Percentiles rank a stretch among this genome's conserved stretches.
Conservation (phyloP, 2,797 vertebrate species). For the Psittacula echo region DNA sequence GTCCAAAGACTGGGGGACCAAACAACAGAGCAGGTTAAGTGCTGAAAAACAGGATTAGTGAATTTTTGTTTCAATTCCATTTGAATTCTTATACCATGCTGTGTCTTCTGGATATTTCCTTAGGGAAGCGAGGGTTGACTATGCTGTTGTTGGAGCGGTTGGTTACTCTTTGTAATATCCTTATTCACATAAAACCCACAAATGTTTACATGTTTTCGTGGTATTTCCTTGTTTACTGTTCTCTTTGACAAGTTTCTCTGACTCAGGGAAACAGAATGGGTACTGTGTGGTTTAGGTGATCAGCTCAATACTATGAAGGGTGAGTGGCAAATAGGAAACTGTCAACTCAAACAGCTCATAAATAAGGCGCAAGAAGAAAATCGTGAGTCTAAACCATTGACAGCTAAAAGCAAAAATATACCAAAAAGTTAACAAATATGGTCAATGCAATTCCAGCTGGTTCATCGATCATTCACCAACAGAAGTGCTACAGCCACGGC, state of each 20-base stretch:
- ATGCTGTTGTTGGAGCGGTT: neutral
- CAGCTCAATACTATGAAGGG: neutral
- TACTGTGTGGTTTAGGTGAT: conserved; percentile 50
- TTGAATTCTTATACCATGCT: neutral
- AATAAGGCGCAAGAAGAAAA: conserved; percentile 54
- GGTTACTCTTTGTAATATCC: conserved; percentile 17
- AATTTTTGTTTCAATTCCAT: neutral
- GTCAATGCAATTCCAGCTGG: conserved; percentile 12
- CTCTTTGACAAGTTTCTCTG: conserved; percentile 33
- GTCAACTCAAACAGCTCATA: conserved; percentile 53
- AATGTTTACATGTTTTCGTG: neutral
- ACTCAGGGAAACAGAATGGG: conserved; percentile 17
- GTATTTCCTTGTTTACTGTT: conserved; percentile 50
- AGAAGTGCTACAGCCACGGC: neutral
- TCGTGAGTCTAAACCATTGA: conserved; percentile 8
- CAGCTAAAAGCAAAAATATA: conserved; percentile 33
- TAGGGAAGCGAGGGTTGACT: neutral
- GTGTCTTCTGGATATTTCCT: neutral
- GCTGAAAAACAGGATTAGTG: neutral
- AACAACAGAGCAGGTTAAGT: neutral
- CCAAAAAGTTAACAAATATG: neutral
- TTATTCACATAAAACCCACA: neutral
- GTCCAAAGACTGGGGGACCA: neutral
- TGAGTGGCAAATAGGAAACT: conserved; percentile 25
- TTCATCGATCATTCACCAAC: conserved; percentile 27